phyloP scores from a whole-genome alignment of 2,888 invertebrate species.

The Diaperis boleti region DNA sequence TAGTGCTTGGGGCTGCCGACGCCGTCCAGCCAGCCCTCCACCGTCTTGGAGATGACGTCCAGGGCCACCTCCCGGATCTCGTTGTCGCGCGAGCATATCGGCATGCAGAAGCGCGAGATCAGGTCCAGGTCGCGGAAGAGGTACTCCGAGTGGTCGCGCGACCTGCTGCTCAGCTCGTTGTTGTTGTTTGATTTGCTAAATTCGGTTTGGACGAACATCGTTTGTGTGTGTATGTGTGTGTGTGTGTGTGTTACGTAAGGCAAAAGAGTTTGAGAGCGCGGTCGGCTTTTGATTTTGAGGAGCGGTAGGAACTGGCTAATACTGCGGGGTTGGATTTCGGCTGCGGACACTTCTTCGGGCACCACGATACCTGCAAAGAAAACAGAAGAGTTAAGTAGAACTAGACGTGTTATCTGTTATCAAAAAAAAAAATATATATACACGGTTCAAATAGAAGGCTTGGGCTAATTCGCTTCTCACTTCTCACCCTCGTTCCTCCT shows the following conservation, averaged over 20 bases:
- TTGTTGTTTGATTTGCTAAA: slow-evolving; percentile 62
- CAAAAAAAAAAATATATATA: no score
- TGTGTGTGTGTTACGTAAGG: no score
- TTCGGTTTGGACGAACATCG: slow-evolving; percentile 64
- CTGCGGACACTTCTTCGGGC: no score
- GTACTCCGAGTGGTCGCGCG: slow-evolving; percentile 50
- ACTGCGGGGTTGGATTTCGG: slow-evolving; percentile 55
- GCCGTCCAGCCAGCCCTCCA: slow-evolving; percentile 70
- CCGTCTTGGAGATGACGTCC: slow-evolving; percentile 68
- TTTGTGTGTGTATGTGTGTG: no score
- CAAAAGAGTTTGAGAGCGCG: slow-evolving; percentile 47
- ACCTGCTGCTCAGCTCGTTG: slow-evolving; percentile 57
- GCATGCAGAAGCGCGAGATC: slow-evolving; percentile 68
- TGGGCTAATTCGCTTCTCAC: no score
- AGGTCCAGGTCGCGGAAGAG: slow-evolving; percentile 65
- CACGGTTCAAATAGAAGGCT: no score
- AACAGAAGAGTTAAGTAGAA: no score
- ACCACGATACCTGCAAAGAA: no score
- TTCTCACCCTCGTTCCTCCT: no score
- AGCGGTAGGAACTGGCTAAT: slow-evolving; percentile 60
- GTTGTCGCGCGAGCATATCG: slow-evolving; percentile 69
- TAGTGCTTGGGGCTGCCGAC: slow-evolving; percentile 68
- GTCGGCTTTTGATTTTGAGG: no score
- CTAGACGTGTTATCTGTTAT: no score
- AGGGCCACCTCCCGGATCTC: slow-evolving; percentile 68